Conservation (phyloP, 2,113 vertebrate species). For the Paramisgurnus dabryanus region DNA sequence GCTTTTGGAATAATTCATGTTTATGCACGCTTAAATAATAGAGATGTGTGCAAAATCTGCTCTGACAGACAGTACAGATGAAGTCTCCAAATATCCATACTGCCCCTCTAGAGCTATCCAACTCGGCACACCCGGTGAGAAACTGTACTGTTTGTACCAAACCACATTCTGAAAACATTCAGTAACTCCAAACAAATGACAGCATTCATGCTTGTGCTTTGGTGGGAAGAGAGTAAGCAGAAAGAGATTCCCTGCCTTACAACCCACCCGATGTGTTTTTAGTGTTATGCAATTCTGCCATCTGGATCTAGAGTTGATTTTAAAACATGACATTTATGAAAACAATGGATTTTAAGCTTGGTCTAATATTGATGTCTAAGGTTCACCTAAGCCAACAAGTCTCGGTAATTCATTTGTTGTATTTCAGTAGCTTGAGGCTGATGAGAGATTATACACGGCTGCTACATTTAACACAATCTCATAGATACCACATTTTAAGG, state of each 20-base stretch:
- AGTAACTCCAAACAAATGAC: not conserved
- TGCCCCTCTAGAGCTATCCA: not conserved
- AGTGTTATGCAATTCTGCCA: slow-evolving; percentile 69
- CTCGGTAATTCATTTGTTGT: not conserved
- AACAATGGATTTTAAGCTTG: not conserved
- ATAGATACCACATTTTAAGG: not conserved
- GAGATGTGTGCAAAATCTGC: not conserved
- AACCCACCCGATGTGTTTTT: slow-evolving; percentile 59
- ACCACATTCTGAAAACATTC: not conserved
- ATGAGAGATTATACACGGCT: not conserved
- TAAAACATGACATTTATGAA: slow-evolving; percentile 48
- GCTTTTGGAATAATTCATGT: not conserved
- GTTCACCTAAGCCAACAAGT: not conserved
- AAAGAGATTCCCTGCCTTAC: not conserved
- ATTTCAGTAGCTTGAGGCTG: not conserved
- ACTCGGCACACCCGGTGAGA: not conserved
- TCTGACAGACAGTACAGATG: not conserved
- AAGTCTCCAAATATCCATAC: not conserved
- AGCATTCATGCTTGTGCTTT: not conserved
- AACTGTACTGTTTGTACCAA: not conserved
- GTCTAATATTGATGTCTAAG: slow-evolving; percentile 3
- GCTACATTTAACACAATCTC: not conserved
- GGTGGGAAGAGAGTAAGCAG: slow-evolving; percentile 15
- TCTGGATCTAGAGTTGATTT: slow-evolving; percentile 65
- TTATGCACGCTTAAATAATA: not conserved